Evolutionary conservation across 2,797 vertebrate genomes (phyloP).

Genomic region (Remorina albescens): DNA sequence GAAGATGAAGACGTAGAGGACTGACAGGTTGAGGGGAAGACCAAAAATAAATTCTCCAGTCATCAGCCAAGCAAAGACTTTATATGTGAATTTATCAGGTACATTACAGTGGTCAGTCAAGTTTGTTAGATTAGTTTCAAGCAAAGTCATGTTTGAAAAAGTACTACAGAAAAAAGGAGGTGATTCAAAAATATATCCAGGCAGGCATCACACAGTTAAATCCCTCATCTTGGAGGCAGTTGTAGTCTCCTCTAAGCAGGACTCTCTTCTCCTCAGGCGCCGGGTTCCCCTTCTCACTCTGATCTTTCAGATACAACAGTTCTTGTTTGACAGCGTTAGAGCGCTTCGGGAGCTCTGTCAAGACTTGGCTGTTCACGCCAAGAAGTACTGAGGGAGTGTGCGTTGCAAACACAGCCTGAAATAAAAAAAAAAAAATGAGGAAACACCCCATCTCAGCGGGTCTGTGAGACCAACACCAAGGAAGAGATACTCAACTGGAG

Average conservation of each 20-base stretch:
- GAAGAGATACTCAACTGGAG: constrained; percentile 59
- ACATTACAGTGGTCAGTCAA: constrained; percentile 53
- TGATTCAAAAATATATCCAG: constrained; percentile 1
- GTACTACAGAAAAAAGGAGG: neutral
- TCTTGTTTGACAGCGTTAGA: constrained; percentile 1
- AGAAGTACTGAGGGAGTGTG: constrained; percentile 37
- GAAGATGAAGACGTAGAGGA: constrained; percentile 83
- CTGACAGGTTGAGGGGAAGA: constrained; percentile 79
- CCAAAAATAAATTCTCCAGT: constrained; percentile 70
- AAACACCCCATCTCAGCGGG: constrained; percentile 7
- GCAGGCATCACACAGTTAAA: constrained; percentile 13
- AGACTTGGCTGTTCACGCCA: constrained; percentile 6
- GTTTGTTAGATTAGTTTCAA: neutral
- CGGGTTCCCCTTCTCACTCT: constrained; percentile 10
- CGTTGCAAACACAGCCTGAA: neutral
- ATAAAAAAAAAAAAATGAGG: constrained; percentile 5
- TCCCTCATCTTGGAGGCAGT: neutral
- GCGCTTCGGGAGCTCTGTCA: constrained; percentile 11
- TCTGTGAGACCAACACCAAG: constrained; percentile 22
- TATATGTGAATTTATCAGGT: neutral
- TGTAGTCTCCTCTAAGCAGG: neutral
- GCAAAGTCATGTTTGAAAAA: neutral
- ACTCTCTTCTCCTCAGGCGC: constrained; percentile 7
- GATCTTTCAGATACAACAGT: constrained; percentile 42
- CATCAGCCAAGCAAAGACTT: constrained; percentile 50